Percentiles rank a stretch among this genome's conserved stretches.
Conservation (phyloP, 1,140 invertebrate genomes). For the Radopholus similis region DNA sequence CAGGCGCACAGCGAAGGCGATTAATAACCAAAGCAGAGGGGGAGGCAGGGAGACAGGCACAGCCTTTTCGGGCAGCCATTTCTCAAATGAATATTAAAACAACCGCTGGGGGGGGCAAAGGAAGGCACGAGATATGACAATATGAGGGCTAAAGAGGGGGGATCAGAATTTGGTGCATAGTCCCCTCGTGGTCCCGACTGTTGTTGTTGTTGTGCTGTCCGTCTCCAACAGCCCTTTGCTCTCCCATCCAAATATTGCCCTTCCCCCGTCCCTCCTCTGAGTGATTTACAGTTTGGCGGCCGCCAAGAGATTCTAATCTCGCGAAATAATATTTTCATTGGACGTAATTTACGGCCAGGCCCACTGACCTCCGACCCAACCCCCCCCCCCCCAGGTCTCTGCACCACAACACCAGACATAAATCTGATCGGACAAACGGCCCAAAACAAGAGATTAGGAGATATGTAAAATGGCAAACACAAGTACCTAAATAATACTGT, state of each 20-base stretch:
- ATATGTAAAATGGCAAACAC: background rate
- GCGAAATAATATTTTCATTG: conserved; percentile 10
- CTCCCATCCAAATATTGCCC: background rate
- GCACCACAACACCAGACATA: no score
- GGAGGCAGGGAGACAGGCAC: no score
- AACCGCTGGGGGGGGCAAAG: background rate
- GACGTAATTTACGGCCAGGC: conserved; percentile 8
- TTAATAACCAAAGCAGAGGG: background rate
- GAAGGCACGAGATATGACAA: background rate
- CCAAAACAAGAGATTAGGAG: background rate
- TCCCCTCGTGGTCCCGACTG: background rate
- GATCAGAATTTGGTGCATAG: background rate
- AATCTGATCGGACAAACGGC: no score
- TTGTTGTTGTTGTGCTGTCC: background rate
- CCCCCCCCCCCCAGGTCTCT: background rate
- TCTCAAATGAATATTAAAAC: conserved; percentile 9
- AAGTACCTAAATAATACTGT: background rate
- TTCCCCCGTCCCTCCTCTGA: background rate
- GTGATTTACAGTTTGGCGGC: conserved; percentile 16
- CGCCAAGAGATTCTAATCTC: conserved; percentile 18
- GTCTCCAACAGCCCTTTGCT: background rate
- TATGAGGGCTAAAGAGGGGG: background rate
- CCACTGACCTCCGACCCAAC: background rate
- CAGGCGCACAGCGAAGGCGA: background rate
- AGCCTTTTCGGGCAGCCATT: no score